Evolutionary conservation across 2,113 vertebrate species (phyloP), one percentile per base, ranked within the genome.

Genomic region (Leucoraja erinaceus): DNA sequence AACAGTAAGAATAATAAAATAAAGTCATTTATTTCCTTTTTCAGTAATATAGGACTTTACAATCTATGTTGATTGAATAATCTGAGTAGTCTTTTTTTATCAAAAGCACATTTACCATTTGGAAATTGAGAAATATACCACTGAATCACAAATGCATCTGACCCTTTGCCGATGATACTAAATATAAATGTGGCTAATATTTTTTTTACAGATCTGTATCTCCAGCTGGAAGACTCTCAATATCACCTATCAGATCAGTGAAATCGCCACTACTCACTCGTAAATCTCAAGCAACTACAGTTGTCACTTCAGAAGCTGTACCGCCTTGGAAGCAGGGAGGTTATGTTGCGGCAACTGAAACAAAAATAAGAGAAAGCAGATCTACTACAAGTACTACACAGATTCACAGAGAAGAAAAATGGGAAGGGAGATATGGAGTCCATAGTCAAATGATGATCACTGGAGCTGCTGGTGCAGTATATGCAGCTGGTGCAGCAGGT

Each of bases 281-380:
- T 28, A 99, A 98, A 95, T 94, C 95, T 25, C 95, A 95, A 1
- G 93, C 94, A 5, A n/a, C 93, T 12, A 92, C 94, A 0, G 54
- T 94, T 70, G 66, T 63, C 16, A 95, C 96, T 90, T 90, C 97
- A 0, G 99, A 99, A 84, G 98, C 98, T 20, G 96, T 97, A 93
- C 99, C 99, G 0, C 99, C 99, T 38, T 99, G 99, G 99, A 99
- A 97, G 94, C 98, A 98, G 93, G 98, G 96, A 77, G 97, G 96
- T 77, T 98, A 97, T 0, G 0, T 95, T 93, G 95, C 95, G 77
- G 93, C 93, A 16, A 70, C 95, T 0, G 98, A 98, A 93, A 79
- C 96, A 12, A 96, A 97, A 94, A 98, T 96, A 95, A 95, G 93
- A 79, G 96, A 97, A 94, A 96, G 96, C 10, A 96, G 93, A 56